Base-by-base conservation (phyloP, 2,113 vertebrate genomes). In the Podocnemis expansa region DNA sequence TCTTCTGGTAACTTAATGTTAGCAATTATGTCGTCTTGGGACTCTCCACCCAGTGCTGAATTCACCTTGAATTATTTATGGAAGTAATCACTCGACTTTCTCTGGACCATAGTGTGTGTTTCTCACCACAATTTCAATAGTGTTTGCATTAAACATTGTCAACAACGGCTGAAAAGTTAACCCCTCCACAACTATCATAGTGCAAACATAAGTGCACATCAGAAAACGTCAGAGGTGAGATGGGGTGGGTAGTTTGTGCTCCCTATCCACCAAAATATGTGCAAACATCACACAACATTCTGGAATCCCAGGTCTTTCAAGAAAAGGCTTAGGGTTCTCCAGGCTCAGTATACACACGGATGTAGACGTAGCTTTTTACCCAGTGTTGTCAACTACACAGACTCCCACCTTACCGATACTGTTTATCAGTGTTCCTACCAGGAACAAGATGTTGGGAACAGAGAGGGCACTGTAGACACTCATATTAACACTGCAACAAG, bases 1-100 rank as follows among this genome's bases (percentile, higher is more conserved):
- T 85, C 67, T 67, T 27, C 11, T 82, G 78, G 91, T 79, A 80
- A 91, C 56, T 14, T 38, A 49, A 82, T 84, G 83, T 8, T 76
- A 87, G 47, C 55, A 89, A 89, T 82, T 93, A 91, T 45, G 84
- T 95, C 41, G 75, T 94, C 43, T 80, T 90, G 60, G 91, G 91
- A 47, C 86, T 19, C 10, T 80, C 55, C 89, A 34, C 19, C 47
- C 89, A 85, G 70, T 80, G 73, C 55, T 82, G 91, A 93, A 91
- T 75, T 91, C n/a, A 58, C 41, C 75, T 85, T 43, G 83, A 2
- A 84, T 89, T 87, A 63, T 78, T 95, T 51, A 84, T 91, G 49
- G 34, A 67, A 82, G 55, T 60, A 91, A 58, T 54, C 84, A 80
- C 86, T 89, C 94, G n/a, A 63, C 73, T 34, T 87, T 94, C 82